Evolutionary conservation across 2,797 vertebrate genomes (phyloP), one percentile per base, ranked within the genome.

Genomic region (Acestrorhynchus altus): DNA sequence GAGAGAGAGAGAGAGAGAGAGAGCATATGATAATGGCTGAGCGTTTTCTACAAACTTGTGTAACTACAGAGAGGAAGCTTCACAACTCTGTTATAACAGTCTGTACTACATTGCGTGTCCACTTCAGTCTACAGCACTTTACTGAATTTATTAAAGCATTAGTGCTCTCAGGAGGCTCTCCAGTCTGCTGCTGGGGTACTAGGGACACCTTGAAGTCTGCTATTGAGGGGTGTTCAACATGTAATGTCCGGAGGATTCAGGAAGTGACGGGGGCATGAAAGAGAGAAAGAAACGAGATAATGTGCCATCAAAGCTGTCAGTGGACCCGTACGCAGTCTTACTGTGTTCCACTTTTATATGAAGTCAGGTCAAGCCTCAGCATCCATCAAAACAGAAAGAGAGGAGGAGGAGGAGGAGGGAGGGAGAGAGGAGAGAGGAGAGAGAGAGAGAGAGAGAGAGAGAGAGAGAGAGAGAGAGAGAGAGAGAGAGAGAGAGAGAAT

Each of bases 331-430:
- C 54, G 20, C 20, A 54, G 61, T 39, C 56, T 74, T 63, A 24
- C 60, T 47, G 35, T 70, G 68, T 54, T 72, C 35, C 35, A 18
- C 18, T 20, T 20, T 74, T 61, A 74, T 51, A 68, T 40, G 22
- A 44, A 46, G 54, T 40, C 63, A 52, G 63, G 77, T 73, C 61
- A 74, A 11, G 71, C 44, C 68, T 65, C 60, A 11, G 61, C 66
- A 10, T 66, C 61, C 51, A 44, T 68, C 63, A 52, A 24, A 64
- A n/a, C n/a, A n/a, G 4, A 28, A 26, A n/a, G 42, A 44, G 42
- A 44, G 42, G n/a, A n/a, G n/a, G n/a, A n/a, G n/a, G n/a, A n/a
- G n/a, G n/a, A n/a, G n/a, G n/a, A n/a, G n/a, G n/a, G 18, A 42
- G n/a, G 7, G 35, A 42, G 39, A 1, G 35, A 42, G 35, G 20